Base-by-base conservation (phyloP, 2,888 invertebrate species). In the Lycophotia porphyrea region DNA sequence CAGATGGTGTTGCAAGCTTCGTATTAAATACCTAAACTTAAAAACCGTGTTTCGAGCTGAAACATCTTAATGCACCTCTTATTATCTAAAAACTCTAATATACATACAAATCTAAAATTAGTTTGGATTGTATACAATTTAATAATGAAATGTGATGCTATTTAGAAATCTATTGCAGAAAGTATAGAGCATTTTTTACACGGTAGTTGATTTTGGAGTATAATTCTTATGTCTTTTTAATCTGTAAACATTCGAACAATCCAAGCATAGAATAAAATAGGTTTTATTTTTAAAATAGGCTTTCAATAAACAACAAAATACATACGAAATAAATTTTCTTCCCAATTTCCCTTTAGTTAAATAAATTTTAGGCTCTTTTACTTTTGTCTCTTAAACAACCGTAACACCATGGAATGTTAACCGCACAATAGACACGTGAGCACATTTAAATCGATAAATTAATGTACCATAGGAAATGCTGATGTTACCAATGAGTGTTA, bases 41-140 rank as follows among this genome's bases (percentile, higher is more conserved):
- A 83, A 90, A 90, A 91, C 89, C 81, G 76, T 82, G 90, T 91
- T 93, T 91, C 92, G 74, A 84, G 90, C 81, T 80, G 91, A 93
- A 93, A 91, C 91, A 88, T 92, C 87, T 90, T 91, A 93, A 94
- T 93, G 93, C 94, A 95, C 95, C 95, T 85, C 95, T 94, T 95
- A 95, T 39, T 76, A 89, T 82, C 93, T 94, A 94, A 90, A 90
- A 91, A 88, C 88, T 91, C 95, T 93, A 94, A 95, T 95, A 95
- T 95, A 95, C 95, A 95, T 93, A 95, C 90, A 94, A 92, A 90
- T 84, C 87, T 91, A 91, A 85, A 88, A 92, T 91, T 88, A 85
- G 84, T 91, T 92, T 91, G 87, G 69, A 81, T 86, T 87, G 85
- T 84, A 82, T 84, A 81, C 78, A 79, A 72, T 72, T 76, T 80